Conservation (phyloP, 1,140 invertebrate genomes). For the Paramacrobiotus metropolitanus region DNA sequence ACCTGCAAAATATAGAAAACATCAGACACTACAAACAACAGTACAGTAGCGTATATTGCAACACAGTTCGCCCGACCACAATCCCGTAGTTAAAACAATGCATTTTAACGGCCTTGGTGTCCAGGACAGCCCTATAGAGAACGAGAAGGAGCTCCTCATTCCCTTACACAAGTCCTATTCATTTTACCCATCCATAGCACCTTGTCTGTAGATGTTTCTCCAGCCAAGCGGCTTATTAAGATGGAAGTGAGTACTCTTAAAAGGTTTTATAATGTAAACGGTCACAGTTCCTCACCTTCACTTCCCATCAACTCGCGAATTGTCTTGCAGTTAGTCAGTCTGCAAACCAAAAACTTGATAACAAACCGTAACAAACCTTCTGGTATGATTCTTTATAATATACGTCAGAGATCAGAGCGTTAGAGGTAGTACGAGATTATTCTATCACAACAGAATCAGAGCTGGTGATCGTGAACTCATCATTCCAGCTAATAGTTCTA, state of each 20-base stretch:
- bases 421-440: background rate
- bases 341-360: background rate
- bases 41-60: too few relatives aligned
- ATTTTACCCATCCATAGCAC: background rate
- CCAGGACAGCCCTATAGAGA: background rate
- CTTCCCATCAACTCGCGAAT: background rate
- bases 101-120: too few relatives aligned
- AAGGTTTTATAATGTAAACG: background rate
- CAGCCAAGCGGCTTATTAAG: constrained; percentile 1
- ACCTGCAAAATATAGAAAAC: too few relatives aligned
- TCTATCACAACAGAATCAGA: background rate
- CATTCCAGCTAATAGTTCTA: too few relatives aligned
- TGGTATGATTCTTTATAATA: too few relatives aligned
- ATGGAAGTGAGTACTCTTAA: background rate
- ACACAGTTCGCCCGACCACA: too few relatives aligned
- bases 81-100: too few relatives aligned
- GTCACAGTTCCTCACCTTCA: background rate
- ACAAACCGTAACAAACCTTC: too few relatives aligned
- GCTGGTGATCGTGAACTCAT: too few relatives aligned
- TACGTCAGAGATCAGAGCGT: background rate
- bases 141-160: too few relatives aligned
- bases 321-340: too few relatives aligned
- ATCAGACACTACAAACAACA: too few relatives aligned
- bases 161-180: background rate
- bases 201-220: background rate